A percentile compares a stretch with the other conserved stretches of the same genome.
Conservation (phyloP, 2,888 invertebrate species). For the Fragum whitleyi region DNA sequence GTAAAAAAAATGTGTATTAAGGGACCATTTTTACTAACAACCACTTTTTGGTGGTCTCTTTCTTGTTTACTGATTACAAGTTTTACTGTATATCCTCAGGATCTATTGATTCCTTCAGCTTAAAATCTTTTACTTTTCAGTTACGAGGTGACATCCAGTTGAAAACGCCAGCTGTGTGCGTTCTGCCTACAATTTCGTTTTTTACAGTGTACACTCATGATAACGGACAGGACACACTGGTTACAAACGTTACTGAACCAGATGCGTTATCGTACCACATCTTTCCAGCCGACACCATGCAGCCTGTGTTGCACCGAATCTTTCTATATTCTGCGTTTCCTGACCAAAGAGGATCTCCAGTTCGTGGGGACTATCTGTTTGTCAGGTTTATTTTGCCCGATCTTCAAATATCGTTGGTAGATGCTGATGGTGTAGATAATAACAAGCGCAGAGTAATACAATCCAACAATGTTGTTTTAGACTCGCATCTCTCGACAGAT, state of each 20-base stretch:
- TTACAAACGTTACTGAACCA: background rate
- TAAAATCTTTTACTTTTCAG: background rate
- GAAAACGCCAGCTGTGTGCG: background rate
- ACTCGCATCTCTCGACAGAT: conserved; percentile 26
- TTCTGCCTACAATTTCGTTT: background rate
- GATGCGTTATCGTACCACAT: background rate
- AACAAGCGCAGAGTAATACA: background rate
- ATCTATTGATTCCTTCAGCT: no score
- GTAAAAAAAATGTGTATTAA: no score
- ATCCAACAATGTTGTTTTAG: background rate
- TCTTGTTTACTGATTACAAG: no score
- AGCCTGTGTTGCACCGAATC: background rate
- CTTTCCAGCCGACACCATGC: conserved; percentile 8
- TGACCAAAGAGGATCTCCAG: background rate
- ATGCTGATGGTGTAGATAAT: background rate
- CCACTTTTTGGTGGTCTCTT: no score
- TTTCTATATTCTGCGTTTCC: conserved; percentile 10
- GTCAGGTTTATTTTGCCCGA: conserved; percentile 1
- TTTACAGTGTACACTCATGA: conserved; percentile 4
- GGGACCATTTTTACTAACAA: no score
- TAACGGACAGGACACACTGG: background rate
- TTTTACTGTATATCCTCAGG: no score
- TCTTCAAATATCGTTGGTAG: background rate
- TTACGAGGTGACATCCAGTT: conserved; percentile 4
- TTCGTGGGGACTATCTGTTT: conserved; percentile 24